Evolutionary conservation across 1,140 invertebrate species (phyloP).

Genomic region (Coelopa frigida): DNA sequence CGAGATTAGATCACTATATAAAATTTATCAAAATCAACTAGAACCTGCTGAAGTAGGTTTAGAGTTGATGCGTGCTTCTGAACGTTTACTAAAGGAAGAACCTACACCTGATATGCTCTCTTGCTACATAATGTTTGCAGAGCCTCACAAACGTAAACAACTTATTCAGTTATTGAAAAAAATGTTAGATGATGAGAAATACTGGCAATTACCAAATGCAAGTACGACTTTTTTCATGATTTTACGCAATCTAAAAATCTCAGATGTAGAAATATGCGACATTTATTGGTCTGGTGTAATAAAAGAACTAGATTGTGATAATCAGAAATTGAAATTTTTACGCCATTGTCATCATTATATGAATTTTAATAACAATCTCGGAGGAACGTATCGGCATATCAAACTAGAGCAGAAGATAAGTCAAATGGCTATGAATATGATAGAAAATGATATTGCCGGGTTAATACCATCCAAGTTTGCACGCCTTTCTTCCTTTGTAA

Average conservation of each 20-base stretch:
- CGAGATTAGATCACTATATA: slow-evolving; percentile 26
- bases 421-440: slow-evolving; percentile 37
- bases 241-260: slow-evolving; percentile 45
- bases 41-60: slow-evolving; percentile 34
- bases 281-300: slow-evolving; percentile 42
- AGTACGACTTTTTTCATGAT: slow-evolving; percentile 36
- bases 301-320: slow-evolving; percentile 26
- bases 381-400: slow-evolving; percentile 45
- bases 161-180: slow-evolving; percentile 31
- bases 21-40: slow-evolving; percentile 31
- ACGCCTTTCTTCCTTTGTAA: slow-evolving; percentile 43
- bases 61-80: slow-evolving; percentile 17
- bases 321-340: slow-evolving; percentile 34
- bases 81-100: slow-evolving; percentile 19
- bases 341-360: slow-evolving; percentile 48
- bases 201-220: slow-evolving; percentile 17
- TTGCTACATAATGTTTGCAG: slow-evolving; percentile 31
- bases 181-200: slow-evolving; percentile 25
- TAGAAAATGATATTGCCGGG: slow-evolving; percentile 35
- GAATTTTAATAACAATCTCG: slow-evolving; percentile 49
- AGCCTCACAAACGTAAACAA: slow-evolving; percentile 33
- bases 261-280: slow-evolving; percentile 42
- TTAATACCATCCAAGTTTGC: slow-evolving; percentile 43
- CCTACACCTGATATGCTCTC: slow-evolving; percentile 22
- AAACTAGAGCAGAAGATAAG: slow-evolving; percentile 45